phyloP scores from a whole-genome alignment of 2,797 vertebrate genomes.

The Acipenser oxyrinchus region DNA sequence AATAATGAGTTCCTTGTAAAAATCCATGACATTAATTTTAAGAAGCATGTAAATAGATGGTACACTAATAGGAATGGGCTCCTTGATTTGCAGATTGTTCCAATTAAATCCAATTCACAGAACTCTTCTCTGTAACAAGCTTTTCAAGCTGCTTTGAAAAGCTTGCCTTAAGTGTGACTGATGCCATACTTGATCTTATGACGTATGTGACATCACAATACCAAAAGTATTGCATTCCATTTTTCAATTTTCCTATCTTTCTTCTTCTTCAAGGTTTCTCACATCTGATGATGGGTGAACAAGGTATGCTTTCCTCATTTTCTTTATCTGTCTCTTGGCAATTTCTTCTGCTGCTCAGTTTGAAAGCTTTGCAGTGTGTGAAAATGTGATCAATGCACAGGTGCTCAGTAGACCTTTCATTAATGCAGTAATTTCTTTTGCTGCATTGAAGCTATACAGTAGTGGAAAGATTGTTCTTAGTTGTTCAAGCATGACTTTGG shows the following conservation, averaged over 20 bases:
- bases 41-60: no score
- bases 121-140: constrained; percentile 33
- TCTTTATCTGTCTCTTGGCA: constrained; percentile 37
- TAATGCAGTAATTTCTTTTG: no score
- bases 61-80: no score
- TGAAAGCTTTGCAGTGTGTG: no score
- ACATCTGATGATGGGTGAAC: constrained; percentile 94
- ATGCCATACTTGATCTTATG: constrained; percentile 61
- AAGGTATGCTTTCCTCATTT: constrained; percentile 73
- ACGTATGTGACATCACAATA: constrained; percentile 68
- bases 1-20: no score
- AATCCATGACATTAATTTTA: no score
- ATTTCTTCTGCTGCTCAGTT: constrained; percentile 16
- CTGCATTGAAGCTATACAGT: no score
- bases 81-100: no score
- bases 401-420: no score
- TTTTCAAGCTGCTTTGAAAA: constrained; percentile 52
- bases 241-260: constrained; percentile 37
- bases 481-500: constrained; percentile 1
- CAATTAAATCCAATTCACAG: background rate
- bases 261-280: constrained; percentile 76
- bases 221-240: constrained; percentile 50
- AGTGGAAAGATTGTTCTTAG: background rate
- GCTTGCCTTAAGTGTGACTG: constrained; percentile 53
- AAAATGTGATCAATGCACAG: no score